Evolutionary conservation across 37 sponge, comb jelly and placozoan genomes (phyloP), one percentile per base, ranked within the genome.

Genomic region (Hormiphora californensis): DNA sequence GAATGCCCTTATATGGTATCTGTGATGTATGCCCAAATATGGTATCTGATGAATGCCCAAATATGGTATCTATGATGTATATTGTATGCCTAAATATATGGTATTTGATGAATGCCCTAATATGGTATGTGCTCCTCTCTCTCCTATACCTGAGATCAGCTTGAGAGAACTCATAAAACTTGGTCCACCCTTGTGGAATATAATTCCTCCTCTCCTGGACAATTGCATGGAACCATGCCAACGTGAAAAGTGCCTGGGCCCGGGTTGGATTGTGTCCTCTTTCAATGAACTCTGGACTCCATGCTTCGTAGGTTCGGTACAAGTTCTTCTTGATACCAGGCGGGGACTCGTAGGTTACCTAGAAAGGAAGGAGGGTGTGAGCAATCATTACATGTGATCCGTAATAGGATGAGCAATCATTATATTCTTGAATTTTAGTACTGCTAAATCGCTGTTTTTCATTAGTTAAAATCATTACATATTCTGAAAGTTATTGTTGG

Each of bases 201-300:
- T 88, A 92, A 28, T 68, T 89, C 30, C 99, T 86, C 46, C 99
- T 88, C 89, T 98, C 99, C 85, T 98, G 99, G 34, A 98, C 90
- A 31, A 98, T 89, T 32, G 94, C 99, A 89, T 98, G 99, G 86
- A 98, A 92, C 99, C 99, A 98, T 0, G 99, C 92, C 67, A 95
- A 89, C 33, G 91, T 88, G 86, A 98, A 98, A 19, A 93, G 89
- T 0, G 95, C 89, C 54, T 94, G 95, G 53, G 94, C 61, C 34
- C 94, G 55, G 7, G 85, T 34, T 0, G 90, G 81, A 2, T 87
- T 86, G 30, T 89, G 59, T 0, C 91, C 92, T 23, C 91, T 85
- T 15, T 85, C 90, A 1, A 94, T 81, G 81, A 92, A 95, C 30
- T 91, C 91, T 8, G 90, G 85, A 49, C 73, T 89, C 99, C 99